phyloP scores from a whole-genome alignment of 2,797 vertebrate species.

The Syngnathus rostellatus region DNA sequence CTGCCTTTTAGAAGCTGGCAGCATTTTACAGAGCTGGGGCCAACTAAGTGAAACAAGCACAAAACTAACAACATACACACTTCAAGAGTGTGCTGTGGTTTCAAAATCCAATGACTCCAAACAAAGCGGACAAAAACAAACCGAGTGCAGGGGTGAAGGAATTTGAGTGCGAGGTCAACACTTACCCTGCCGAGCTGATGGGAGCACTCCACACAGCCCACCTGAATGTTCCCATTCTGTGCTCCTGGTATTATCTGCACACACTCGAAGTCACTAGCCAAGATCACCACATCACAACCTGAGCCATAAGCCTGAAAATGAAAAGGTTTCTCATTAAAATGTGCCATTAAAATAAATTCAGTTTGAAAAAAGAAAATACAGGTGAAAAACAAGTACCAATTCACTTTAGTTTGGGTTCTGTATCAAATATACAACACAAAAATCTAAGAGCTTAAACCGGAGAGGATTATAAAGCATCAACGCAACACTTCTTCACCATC shows the following conservation, averaged over 20 bases:
- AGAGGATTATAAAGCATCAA: neutral
- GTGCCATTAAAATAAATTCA: too few species aligned
- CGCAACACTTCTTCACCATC: neutral
- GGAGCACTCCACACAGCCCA: constrained; percentile 98
- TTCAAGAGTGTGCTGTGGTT: neutral
- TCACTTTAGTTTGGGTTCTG: neutral
- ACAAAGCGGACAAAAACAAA: constrained; percentile 8
- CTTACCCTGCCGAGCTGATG: constrained; percentile 94
- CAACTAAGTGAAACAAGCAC: neutral
- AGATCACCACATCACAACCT: constrained; percentile 94
- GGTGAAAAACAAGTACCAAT: neutral
- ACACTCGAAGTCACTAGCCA: constrained; percentile 96
- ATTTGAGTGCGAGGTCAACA: constrained; percentile 28
- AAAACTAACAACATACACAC: neutral
- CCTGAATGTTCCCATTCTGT: constrained; percentile 98
- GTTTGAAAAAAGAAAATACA: neutral
- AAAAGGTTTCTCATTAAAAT: constrained; percentile 8
- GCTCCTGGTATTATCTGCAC: constrained; percentile 98
- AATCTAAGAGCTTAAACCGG: too few species aligned
- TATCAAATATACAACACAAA: neutral
- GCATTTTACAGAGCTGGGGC: neutral
- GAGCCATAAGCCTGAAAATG: constrained; percentile 87
- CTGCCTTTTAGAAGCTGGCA: neutral
- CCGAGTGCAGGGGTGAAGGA: constrained; percentile 13
- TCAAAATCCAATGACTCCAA: neutral